Base-by-base conservation (phyloP, 2,888 invertebrate species). In the Girardia tigrina region DNA sequence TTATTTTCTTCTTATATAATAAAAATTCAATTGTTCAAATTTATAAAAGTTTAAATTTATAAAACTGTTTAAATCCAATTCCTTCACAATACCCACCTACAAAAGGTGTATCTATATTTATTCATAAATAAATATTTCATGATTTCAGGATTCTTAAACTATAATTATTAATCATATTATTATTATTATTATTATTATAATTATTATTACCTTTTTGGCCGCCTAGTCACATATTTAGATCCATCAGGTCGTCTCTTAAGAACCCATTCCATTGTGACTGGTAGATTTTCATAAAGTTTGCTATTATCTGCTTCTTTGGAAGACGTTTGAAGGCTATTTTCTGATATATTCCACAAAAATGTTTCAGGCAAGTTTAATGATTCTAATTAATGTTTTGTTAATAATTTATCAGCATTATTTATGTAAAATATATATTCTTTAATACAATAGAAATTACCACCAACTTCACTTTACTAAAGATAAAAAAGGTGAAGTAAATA, bases 191-290 rank as follows among this genome's bases (percentile, higher is more conserved):
- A 12, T 36, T 12, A 8, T 36, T 12, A 36, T 12, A 36, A 36
- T 36, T 36, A 56, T 56, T 71, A 4, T 20, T 8, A 56, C 56
- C 56, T 56, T 56, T 56, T 56, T 56, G 56, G 56, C n/a, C 56
- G n/a, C 8, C 56, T n/a, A 8, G 56, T 56, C 4, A 56, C 56
- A n/a, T 56, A 56, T 56, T 16, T 56, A 8, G 56, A 56, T 8
- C 56, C 56, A 56, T 56, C 56, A 8, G 56, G 56, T 56, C 56
- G 56, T 56, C 23, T 56, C n/a, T 56, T 56, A 6, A 56, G 23
- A 4, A 56, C 56, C 56, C 56, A 56, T 56, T 56, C 56, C 56
- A 56, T 56, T 8, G 56, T 56, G 20, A 56, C 56, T 23, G 56
- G 56, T 56, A 56, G 23, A 56, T 56, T 56, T 56, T 56, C 56